Evolutionary conservation across 53 echinoderm and acorn worm species (phyloP).

Genomic region (Pentamera pediparva): DNA sequence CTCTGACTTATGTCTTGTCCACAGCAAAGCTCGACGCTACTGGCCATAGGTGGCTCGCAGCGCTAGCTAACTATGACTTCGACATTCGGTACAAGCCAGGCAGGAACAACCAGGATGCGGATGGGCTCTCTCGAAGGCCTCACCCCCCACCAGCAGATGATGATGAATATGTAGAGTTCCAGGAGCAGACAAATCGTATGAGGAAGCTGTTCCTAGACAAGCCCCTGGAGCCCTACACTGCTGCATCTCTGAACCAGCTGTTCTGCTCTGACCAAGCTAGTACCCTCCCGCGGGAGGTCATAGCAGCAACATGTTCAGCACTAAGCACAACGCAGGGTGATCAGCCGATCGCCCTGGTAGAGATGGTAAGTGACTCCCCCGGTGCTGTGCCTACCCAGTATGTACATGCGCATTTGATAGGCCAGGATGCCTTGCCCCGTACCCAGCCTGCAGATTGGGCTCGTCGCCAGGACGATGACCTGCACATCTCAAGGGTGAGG

Average conservation of each 20-base stretch:
- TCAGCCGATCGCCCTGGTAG: neutral
- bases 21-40: slow-evolving; percentile 58
- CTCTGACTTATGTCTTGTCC: slow-evolving; percentile 45
- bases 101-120: slow-evolving; percentile 45
- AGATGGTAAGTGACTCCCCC: neutral
- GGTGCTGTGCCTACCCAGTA: no score
- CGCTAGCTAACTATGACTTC: slow-evolving; percentile 42
- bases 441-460: neutral
- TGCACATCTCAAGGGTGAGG: neutral
- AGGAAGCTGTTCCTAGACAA: no score
- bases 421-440: neutral
- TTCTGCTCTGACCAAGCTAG: neutral
- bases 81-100: slow-evolving; percentile 49
- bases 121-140: slow-evolving; percentile 27
- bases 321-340: neutral
- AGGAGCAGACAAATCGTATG: neutral
- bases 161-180: neutral
- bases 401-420: no score
- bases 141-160: neutral
- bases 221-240: neutral
- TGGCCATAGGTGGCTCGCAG: slow-evolving; percentile 54
- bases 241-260: neutral
- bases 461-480: neutral
- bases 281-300: neutral
- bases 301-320: neutral